phyloP scores from a whole-genome alignment of 2,888 invertebrate genomes.

The Acanthopleura granulata region DNA sequence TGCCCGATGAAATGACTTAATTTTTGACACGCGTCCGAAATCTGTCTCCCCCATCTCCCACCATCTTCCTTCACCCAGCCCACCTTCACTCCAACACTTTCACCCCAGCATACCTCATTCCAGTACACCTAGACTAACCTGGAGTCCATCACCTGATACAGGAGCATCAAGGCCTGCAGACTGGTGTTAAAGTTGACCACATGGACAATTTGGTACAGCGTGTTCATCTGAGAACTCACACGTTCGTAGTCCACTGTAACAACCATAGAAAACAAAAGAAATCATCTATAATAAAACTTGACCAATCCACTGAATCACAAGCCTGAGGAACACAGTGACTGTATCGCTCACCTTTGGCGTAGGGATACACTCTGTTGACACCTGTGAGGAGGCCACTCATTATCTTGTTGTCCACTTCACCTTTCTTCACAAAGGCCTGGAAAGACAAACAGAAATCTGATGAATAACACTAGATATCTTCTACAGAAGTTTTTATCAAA shows the following conservation, averaged over 20 bases:
- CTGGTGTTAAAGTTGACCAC: slow-evolving; percentile 81
- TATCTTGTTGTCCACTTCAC: slow-evolving; percentile 85
- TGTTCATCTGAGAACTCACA: slow-evolving; percentile 78
- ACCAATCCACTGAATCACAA: no score
- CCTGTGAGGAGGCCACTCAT: slow-evolving; percentile 87
- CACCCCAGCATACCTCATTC: no score
- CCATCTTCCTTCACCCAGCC: no score
- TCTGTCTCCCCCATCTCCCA: no score
- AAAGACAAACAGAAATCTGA: not conserved
- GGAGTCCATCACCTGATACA: slow-evolving; percentile 77
- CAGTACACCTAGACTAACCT: slow-evolving; percentile 41
- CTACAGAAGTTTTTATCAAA: no score
- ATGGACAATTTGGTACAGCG: slow-evolving; percentile 86
- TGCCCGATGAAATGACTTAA: no score
- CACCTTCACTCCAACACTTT: no score
- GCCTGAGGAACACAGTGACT: no score
- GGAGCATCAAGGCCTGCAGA: slow-evolving; percentile 75
- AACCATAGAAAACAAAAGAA: not conserved
- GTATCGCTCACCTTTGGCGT: slow-evolving; percentile 75
- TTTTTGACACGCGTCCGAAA: no score
- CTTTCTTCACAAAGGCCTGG: slow-evolving; percentile 70
- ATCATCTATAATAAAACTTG: no score
- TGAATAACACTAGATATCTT: no score
- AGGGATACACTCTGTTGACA: slow-evolving; percentile 87
- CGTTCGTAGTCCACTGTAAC: slow-evolving; percentile 56